These are phyloP conservation scores for Vidua chalybeata DNA, from an alignment of 2,113 vertebrate species.

Conservation along the genomic window DNA sequence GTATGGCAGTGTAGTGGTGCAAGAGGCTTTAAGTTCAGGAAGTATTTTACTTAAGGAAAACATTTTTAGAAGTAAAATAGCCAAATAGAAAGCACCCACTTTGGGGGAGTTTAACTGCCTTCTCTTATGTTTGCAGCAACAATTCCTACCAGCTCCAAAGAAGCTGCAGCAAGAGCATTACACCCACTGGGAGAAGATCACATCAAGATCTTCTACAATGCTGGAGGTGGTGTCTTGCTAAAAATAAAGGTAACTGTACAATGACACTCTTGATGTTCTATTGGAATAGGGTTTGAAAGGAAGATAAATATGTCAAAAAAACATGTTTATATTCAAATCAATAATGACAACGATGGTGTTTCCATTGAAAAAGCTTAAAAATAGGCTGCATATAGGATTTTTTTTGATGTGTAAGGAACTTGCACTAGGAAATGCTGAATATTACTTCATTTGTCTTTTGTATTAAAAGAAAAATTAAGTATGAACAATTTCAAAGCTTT, in stretches of 20 bases:
- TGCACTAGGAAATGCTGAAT: background rate
- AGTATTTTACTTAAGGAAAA: background rate
- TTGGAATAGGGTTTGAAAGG: background rate
- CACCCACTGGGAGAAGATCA: background rate
- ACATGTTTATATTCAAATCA: background rate
- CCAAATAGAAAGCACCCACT: background rate
- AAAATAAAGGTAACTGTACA: background rate
- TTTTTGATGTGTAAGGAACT: background rate
- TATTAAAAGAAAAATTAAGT: slow-evolving; percentile 44
- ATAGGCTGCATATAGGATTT: background rate
- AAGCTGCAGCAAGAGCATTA: background rate
- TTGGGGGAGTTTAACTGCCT: background rate
- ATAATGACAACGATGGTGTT: background rate
- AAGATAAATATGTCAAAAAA: background rate
- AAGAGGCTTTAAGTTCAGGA: background rate
- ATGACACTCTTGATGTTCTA: background rate
- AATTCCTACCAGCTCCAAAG: background rate
- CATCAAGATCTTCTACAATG: background rate
- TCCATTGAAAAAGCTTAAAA: background rate
- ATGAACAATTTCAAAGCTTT: slow-evolving; percentile 21
- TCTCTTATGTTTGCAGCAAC: background rate
- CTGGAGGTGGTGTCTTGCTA: background rate
- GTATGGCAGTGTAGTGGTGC: background rate
- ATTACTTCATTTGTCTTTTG: background rate
- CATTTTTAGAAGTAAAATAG: background rate